A percentile compares a stretch with the other conserved stretches of the same genome.
Conservation (phyloP, 2,113 vertebrate genomes). For the Callaeas wilsoni region DNA sequence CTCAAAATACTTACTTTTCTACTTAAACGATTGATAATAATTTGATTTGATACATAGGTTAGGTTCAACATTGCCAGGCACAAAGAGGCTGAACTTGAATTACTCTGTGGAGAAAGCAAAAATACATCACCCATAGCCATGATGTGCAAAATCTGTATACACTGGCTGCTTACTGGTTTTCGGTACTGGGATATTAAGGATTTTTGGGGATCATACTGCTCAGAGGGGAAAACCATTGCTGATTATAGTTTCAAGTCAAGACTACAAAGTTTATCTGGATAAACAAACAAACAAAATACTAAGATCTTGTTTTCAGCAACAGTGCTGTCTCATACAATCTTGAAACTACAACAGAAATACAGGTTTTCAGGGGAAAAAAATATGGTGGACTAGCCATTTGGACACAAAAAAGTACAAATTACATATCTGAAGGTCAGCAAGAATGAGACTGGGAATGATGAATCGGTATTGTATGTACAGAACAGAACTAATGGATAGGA, state of each 20-base stretch:
- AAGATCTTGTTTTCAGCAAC: background rate
- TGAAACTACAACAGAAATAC: background rate
- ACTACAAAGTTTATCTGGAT: background rate
- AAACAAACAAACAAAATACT: background rate
- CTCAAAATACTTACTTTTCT: constrained; percentile 79
- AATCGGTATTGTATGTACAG: background rate
- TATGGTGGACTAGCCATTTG: background rate
- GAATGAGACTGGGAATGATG: background rate
- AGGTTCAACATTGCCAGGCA: constrained; percentile 87
- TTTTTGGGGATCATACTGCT: background rate
- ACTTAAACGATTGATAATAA: constrained; percentile 84
- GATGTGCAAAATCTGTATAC: background rate
- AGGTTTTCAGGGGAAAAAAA: background rate
- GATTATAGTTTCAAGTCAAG: background rate
- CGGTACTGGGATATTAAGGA: background rate
- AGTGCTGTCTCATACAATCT: background rate
- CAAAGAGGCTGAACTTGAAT: constrained; percentile 83
- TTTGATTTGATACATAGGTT: constrained; percentile 81
- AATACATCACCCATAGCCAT: background rate
- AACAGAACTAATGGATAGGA: background rate
- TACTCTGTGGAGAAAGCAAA: constrained; percentile 60
- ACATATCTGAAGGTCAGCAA: background rate
- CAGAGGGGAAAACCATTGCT: background rate
- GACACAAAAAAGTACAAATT: background rate
- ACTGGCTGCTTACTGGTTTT: background rate